Evolutionary conservation across 2,113 vertebrate genomes (phyloP), one percentile per base, ranked within the genome.

Genomic region (Oncorhynchus nerka): DNA sequence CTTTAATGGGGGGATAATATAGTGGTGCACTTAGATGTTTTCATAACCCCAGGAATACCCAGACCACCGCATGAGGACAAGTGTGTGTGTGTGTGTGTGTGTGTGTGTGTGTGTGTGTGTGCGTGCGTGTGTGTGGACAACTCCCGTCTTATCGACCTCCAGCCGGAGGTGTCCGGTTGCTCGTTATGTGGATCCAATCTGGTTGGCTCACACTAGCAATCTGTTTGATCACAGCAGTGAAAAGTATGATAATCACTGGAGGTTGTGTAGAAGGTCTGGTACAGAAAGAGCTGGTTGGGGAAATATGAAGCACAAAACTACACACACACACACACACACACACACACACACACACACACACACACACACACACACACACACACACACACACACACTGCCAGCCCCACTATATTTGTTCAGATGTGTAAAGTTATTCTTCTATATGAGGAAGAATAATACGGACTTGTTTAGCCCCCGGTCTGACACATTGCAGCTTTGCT

Each of bases 401-500:
- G 59, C 20, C 12, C 20, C 59, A 62, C 59, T 5, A 22, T 62
- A 62, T 62, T 22, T 22, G n/a, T 62, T 22, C 59, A 62, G 59
- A 62, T 62, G 59, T 62, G n/a, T 62, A 24, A 62, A 62, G 20
- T 62, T 62, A 55, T 62, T n/a, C 19, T 62, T n/a, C 59, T 24
- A 22, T 7, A 62, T 4, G 6, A 22, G n/a, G n/a, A 24, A 24
- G 1, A 24, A 22, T 1, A 1, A 20, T 57, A 57, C 0, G 8
- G 8, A 76, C 28, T 12, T 55, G 62, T 62, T 84, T 75, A 55
- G 15, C 3, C 74, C 75, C 71, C 55, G 67, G 75, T 79, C 75
- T 77, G 28, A 26, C 78, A 78, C 51, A 75, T 62, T 72, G 71
- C 77, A 45, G 30, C 70, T 61, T 70, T 65, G 45, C 75, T 78